Base-by-base conservation (phyloP, 2,113 vertebrate species). In the Micronycteris hirsuta region DNA sequence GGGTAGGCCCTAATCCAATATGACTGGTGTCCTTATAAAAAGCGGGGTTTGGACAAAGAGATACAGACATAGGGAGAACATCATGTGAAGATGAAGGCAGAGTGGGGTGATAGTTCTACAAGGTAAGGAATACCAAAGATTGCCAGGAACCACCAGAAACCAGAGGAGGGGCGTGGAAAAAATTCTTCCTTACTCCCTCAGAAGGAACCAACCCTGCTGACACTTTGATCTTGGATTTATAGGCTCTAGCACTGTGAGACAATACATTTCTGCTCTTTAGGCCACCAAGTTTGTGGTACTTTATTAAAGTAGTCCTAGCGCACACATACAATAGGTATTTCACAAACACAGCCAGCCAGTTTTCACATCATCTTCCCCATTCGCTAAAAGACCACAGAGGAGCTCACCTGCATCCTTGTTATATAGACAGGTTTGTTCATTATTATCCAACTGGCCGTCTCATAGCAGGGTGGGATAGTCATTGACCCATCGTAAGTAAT, bases 351-450 rank as follows among this genome's bases (percentile, higher is more conserved):
- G 49, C 2, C 80, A 70, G 49, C 2, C 15, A 4, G 56, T 56
- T 33, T 88, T 89, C 61, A 58, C 9, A 8, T 17, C 47, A 16
- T 54, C 71, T 84, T 76, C 36, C 70, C 90, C 65, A 16, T 33
- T 58, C 38, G 26, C 43, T 38, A 47, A 83, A 19, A 22, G 45
- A 33, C 13, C 43, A 31, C 20, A 78, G 81, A 74, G 28, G 74
- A 52, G 63, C 96, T 99, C 98, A 99, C 99, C 99, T 99, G 99
- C 99, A 99, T 99, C 97, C 99, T 99, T 80, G 99, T 99, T 97
- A 99, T 99, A 94, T 99, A 99, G 97, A 99, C 99, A 4, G 99
- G 99, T 95, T 99, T 99, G 98, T 99, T 99, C 99, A 99, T 99
- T 98, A 99, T 99, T 97, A 99, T 99, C 99, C 99, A 99, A 38